phyloP scores from a whole-genome alignment of 2,888 invertebrate genomes.

The Tipula unca region DNA sequence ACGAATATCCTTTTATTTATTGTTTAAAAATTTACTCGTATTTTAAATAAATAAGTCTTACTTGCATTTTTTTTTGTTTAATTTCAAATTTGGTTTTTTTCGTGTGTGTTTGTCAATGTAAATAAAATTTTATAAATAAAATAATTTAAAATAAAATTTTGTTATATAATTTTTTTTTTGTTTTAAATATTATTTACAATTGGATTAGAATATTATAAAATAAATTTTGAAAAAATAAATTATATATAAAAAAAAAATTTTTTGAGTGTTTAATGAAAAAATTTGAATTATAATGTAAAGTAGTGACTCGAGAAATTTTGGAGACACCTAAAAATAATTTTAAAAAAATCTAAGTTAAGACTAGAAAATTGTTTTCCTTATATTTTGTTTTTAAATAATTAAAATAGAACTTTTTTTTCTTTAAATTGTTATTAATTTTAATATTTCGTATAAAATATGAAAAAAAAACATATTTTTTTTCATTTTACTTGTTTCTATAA shows the following conservation, averaged over 20 bases:
- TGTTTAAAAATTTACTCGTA: not conserved
- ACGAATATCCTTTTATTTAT: not conserved
- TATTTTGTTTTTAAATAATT: not conserved
- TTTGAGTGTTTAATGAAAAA: not conserved
- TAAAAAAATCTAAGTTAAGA: not conserved
- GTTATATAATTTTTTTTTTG: not conserved
- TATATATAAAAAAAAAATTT: not conserved
- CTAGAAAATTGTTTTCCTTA: not conserved
- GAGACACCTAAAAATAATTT: not conserved
- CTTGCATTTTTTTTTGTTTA: not conserved
- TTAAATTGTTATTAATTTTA: not conserved
- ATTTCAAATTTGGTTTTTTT: not conserved
- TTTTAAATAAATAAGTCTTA: not conserved
- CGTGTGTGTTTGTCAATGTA: not conserved
- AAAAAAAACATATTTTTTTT: not conserved
- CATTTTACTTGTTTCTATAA: not conserved
- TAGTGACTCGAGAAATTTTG: not conserved
- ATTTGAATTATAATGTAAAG: not conserved
- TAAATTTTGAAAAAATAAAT: not conserved
- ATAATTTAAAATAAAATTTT: not conserved
- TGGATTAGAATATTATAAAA: not conserved
- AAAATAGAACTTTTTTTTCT: not conserved
- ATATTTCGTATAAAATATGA: not conserved
- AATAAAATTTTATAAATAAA: not conserved
- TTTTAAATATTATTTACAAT: not conserved